These are phyloP conservation scores for Lethocerus indicus DNA, from an alignment of 1,140 invertebrate genomes.

Conservation along the genomic window DNA sequence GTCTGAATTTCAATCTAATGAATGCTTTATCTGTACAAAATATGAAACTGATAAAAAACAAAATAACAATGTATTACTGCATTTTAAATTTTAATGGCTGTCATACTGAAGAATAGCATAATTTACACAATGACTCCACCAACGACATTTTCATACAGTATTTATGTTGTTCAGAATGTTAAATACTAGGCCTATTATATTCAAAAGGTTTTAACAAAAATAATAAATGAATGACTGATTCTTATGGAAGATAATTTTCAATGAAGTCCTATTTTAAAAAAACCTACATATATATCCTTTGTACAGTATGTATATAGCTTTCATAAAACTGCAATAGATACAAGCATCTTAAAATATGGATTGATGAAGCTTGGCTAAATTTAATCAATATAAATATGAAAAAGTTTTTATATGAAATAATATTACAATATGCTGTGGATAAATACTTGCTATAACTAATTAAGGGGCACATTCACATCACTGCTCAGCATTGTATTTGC, in stretches of 20 bases:
- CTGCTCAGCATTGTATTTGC: neutral
- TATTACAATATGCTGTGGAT: no score
- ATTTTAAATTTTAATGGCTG: no score
- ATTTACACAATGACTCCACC: no score
- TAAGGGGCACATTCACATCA: neutral
- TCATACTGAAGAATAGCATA: no score
- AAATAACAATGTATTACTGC: no score
- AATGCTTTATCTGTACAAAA: no score
- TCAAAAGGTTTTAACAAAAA: constrained; percentile 8
- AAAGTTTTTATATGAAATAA: no score
- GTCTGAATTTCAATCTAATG: no score
- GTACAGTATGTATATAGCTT: constrained; percentile 4
- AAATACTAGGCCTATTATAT: constrained; percentile 10
- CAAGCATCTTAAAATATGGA: constrained; percentile 4
- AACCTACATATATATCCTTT: constrained; percentile 10
- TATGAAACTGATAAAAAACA: no score
- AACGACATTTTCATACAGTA: no score
- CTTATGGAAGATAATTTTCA: constrained; percentile 2
- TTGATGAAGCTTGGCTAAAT: constrained; percentile 13
- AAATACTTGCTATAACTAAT: neutral
- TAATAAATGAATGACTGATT: constrained; percentile 8
- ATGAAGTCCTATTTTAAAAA: constrained; percentile 7
- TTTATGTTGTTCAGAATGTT: no score
- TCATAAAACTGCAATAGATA: constrained; percentile 8
- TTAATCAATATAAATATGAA: neutral